phyloP scores from a whole-genome alignment of 2,797 vertebrate genomes.

The Brotula barbata region DNA sequence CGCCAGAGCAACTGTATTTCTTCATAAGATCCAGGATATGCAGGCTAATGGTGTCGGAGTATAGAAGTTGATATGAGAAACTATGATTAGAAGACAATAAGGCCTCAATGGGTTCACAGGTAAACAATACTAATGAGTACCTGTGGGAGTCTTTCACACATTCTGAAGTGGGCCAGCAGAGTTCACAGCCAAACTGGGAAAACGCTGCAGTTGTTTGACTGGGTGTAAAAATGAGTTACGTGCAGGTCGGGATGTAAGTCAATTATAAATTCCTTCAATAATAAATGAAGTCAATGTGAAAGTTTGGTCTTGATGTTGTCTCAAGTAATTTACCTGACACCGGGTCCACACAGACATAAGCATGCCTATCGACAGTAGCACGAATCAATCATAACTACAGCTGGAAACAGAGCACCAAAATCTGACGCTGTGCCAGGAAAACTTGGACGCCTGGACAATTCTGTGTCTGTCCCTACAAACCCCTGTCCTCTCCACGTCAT shows the following conservation, averaged over 20 bases:
- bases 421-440: no score
- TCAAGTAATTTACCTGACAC: not conserved
- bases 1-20: conserved; percentile 45
- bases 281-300: conserved; percentile 22
- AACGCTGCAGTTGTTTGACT: conserved; percentile 28
- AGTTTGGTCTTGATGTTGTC: conserved; percentile 7
- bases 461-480: no score
- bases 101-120: conserved; percentile 53
- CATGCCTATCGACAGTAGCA: no score
- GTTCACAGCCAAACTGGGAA: conserved; percentile 38
- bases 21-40: conserved; percentile 52
- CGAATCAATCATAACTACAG: no score
- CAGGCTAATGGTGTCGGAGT: conserved; percentile 37
- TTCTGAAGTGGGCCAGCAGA: conserved; percentile 62
- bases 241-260: conserved; percentile 23
- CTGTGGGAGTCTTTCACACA: conserved; percentile 62
- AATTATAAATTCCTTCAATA: conserved; percentile 36
- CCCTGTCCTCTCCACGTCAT: no score
- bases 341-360: no score
- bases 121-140: conserved; percentile 75
- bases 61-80: conserved; percentile 55
- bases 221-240: conserved; percentile 28
- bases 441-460: no score
- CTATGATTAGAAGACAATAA: conserved; percentile 64
- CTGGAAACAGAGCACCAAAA: no score